Conservation (phyloP, 2,888 invertebrate species). For the Catocala nupta region DNA sequence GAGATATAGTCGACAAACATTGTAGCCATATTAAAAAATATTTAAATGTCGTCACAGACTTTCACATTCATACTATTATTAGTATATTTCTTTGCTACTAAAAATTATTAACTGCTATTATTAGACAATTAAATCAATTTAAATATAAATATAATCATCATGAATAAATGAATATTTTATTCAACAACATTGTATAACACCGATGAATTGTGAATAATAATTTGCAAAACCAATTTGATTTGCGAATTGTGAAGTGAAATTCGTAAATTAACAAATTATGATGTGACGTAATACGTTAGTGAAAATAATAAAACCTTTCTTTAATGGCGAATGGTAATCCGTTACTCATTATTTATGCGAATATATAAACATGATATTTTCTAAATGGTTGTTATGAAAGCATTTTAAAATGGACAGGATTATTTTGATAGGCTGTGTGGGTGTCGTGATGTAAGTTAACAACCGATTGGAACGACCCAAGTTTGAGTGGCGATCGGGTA, state of each 20-base stretch:
- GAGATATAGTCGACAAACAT: too few relatives aligned
- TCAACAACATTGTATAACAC: constrained; percentile 18
- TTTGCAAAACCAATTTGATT: constrained; percentile 19
- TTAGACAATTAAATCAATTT: constrained; percentile 4
- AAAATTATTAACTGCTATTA: too few relatives aligned
- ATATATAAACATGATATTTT: constrained; percentile 15
- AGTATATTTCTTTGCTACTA: too few relatives aligned
- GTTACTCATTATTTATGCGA: constrained; percentile 20
- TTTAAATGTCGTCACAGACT: too few relatives aligned
- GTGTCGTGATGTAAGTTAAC: too few relatives aligned
- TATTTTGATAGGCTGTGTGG: too few relatives aligned
- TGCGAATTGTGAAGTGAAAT: constrained; percentile 18
- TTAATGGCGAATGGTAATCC: constrained; percentile 12
- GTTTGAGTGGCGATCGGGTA: too few relatives aligned
- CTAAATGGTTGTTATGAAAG: constrained; percentile 18
- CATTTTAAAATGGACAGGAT: background rate
- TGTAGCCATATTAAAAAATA: too few relatives aligned
- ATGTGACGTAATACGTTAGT: constrained; percentile 15
- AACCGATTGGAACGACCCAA: too few relatives aligned
- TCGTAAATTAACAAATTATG: constrained; percentile 19
- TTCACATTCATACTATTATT: too few relatives aligned
- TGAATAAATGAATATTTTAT: constrained; percentile 2
- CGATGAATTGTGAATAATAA: constrained; percentile 16
- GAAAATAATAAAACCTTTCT: constrained; percentile 26
- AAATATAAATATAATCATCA: background rate